Conservation (phyloP, 2,113 vertebrate genomes). For the Aphyosemion australe region DNA sequence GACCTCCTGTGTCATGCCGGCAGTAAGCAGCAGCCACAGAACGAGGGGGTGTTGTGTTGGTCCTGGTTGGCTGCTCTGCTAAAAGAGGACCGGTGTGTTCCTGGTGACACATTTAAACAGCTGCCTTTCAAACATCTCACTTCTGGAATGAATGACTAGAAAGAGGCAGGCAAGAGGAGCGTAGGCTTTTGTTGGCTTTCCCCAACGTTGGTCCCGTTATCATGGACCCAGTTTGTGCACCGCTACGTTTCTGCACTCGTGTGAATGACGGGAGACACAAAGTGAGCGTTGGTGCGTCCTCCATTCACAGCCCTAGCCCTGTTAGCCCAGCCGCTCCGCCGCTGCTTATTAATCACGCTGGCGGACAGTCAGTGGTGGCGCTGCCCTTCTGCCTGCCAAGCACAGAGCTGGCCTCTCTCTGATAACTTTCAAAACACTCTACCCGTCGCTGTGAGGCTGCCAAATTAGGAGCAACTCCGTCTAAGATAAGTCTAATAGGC, state of each 20-base stretch:
- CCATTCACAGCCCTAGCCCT: conserved; percentile 53
- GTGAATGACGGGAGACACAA: neutral
- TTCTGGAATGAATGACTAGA: conserved; percentile 4
- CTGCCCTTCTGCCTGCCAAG: conserved; percentile 70
- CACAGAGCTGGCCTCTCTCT: conserved; percentile 67
- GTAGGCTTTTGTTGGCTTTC: conserved; percentile 13
- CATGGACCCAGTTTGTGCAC: neutral
- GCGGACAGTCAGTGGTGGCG: conserved; percentile 59
- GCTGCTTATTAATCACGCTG: conserved; percentile 72
- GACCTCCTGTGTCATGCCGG: conserved; percentile 11
- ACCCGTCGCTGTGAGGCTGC: conserved; percentile 55
- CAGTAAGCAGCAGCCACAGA: conserved; percentile 24
- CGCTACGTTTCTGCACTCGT: neutral
- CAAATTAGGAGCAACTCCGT: conserved; percentile 68
- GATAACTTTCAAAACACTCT: conserved; percentile 66
- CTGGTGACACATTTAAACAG: conserved; percentile 38
- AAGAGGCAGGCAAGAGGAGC: neutral
- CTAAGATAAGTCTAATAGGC: conserved; percentile 67
- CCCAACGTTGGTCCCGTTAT: too few relatives aligned
- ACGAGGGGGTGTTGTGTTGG: conserved; percentile 23
- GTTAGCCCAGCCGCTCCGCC: conserved; percentile 51
- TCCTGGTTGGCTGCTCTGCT: conserved; percentile 36
- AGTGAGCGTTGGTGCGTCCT: conserved; percentile 32
- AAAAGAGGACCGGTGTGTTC: conserved; percentile 27
- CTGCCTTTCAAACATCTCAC: conserved; percentile 34